Conservation (phyloP, 1,140 invertebrate species). For the Arctopsyche grandis region DNA sequence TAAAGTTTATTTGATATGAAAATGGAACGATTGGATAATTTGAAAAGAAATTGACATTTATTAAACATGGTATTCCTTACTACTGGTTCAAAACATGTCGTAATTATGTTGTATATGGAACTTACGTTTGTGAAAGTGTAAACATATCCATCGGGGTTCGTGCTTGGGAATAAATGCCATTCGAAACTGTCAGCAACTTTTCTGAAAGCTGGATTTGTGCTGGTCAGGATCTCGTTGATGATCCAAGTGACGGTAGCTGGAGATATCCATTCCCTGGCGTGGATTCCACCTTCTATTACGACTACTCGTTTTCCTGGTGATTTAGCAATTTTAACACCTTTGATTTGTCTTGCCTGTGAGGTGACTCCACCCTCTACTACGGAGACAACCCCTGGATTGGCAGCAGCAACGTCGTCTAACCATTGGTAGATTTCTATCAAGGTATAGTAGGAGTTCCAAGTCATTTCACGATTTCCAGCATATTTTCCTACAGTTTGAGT, state of each 20-base stretch:
- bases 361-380: conserved; percentile 67
- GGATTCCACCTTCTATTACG: conserved; percentile 74
- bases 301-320: conserved; percentile 59
- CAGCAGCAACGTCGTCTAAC: conserved; percentile 59
- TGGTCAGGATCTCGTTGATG: conserved; percentile 70
- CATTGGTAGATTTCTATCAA: conserved; percentile 65
- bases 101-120: conserved; percentile 35
- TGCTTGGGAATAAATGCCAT: conserved; percentile 69
- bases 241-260: conserved; percentile 78
- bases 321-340: conserved; percentile 69
- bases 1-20: too few species aligned
- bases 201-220: conserved; percentile 60
- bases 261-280: conserved; percentile 82
- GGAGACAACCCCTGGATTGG: conserved; percentile 61
- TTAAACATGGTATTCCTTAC: too few species aligned
- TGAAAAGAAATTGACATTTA: too few species aligned
- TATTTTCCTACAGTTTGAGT: conserved; percentile 26
- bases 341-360: conserved; percentile 71
- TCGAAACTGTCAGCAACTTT: conserved; percentile 67
- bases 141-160: conserved; percentile 80
- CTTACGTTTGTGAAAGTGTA: conserved; percentile 68
- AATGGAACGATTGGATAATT: too few species aligned
- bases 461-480: conserved; percentile 49
- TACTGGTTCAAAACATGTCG: neutral
- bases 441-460: conserved; percentile 63